Evolutionary conservation across 2,888 invertebrate genomes (phyloP).

Genomic region (Pinctada fucata): DNA sequence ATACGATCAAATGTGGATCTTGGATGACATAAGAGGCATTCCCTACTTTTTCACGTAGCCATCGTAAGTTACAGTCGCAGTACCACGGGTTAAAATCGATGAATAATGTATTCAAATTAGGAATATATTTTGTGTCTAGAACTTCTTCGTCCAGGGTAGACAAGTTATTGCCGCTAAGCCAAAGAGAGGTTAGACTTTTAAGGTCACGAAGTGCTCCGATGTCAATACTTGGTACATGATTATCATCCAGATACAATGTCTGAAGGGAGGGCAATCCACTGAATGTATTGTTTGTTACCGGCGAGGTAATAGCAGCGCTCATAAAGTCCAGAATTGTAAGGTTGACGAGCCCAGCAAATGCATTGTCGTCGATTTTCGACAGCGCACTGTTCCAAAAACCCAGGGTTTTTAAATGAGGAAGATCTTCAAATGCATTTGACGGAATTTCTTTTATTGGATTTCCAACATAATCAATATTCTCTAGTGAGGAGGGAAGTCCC

Average conservation of each 20-base stretch:
- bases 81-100: conserved; percentile 2
- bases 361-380: background rate
- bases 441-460: background rate
- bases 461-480: conserved; percentile 1
- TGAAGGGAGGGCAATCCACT: background rate
- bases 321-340: background rate
- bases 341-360: background rate
- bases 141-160: background rate
- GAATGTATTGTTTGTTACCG: background rate
- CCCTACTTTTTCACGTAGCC: background rate
- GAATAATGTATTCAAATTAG: background rate
- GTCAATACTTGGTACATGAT: background rate
- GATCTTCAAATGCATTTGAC: conserved; percentile 1
- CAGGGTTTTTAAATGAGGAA: background rate
- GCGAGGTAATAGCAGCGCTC: background rate
- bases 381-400: background rate
- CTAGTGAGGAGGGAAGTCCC: background rate
- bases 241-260: background rate
- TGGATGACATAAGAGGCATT: background rate
- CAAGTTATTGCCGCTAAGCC: conserved; percentile 8
- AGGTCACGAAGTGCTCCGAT: background rate
- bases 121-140: background rate
- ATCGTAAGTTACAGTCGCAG: conserved; percentile 12
- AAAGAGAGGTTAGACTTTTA: background rate
- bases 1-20: background rate